These are phyloP conservation scores for Phylloscopus trochiloides DNA, from an alignment of 2,113 vertebrate species.

Conservation along the genomic window DNA sequence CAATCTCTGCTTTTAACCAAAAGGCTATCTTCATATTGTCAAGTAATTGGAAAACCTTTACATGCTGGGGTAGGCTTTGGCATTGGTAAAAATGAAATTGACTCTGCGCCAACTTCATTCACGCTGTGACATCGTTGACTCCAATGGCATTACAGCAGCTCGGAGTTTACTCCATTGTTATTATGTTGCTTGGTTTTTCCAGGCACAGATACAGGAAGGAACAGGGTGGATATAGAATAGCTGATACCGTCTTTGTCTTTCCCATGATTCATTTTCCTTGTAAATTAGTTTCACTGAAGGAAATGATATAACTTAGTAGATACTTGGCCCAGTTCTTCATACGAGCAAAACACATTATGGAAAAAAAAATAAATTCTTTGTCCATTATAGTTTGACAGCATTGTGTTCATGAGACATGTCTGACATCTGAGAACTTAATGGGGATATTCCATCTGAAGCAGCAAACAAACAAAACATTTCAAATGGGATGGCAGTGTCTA, in stretches of 20 bases:
- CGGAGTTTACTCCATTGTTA: conserved; percentile 5
- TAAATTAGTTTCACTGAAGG: conserved; percentile 57
- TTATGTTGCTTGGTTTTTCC: conserved; percentile 18
- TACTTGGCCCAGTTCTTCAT: conserved; percentile 24
- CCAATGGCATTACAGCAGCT: not conserved
- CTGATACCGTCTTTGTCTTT: conserved; percentile 48
- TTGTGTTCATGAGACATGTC: not conserved
- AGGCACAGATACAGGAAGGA: conserved; percentile 51
- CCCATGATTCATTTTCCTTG: conserved; percentile 59
- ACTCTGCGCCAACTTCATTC: not conserved
- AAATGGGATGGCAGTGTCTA: not conserved
- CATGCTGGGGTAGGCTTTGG: not conserved
- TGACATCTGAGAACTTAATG: conserved; percentile 42
- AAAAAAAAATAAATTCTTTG: not conserved
- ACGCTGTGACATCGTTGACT: not conserved
- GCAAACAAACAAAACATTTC: not conserved
- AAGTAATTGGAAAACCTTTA: not conserved
- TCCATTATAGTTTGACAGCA: not conserved
- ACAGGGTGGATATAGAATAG: conserved; percentile 23
- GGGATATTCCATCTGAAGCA: conserved; percentile 7
- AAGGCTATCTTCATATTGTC: not conserved
- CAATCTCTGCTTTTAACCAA: not conserved
- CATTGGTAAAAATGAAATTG: not conserved
- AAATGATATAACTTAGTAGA: conserved; percentile 59
- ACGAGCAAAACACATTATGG: not conserved